Evolutionary conservation across 2,113 vertebrate species (phyloP).

Genomic region (Chaetorhynchus papuensis): DNA sequence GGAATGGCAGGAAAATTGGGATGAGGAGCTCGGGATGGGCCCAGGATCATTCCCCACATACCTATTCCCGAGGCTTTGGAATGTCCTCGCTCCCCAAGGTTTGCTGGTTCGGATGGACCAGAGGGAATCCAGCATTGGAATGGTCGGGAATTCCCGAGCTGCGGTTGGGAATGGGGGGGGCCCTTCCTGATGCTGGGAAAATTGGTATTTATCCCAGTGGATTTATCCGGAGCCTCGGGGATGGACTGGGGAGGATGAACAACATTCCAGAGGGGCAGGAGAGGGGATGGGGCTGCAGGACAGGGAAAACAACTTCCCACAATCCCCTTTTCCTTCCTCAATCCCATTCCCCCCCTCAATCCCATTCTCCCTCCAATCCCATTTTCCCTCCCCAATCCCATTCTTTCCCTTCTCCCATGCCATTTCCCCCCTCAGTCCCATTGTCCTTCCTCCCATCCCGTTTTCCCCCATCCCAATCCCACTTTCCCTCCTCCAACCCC

Average conservation of each 20-base stretch:
- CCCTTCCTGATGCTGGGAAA: accelerated
- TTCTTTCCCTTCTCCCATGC: no score
- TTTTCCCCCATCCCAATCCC: no score
- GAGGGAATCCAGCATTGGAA: not conserved
- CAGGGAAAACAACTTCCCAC: not conserved
- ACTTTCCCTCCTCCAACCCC: no score
- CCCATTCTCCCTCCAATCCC: no score
- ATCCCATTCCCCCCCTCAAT: not conserved
- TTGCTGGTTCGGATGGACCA: accelerated
- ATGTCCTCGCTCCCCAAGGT: not conserved
- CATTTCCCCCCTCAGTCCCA: not conserved
- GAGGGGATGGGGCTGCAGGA: not conserved
- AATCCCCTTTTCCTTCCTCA: not conserved
- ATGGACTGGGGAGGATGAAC: accelerated
- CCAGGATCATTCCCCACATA: not conserved
- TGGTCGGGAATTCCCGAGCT: not conserved
- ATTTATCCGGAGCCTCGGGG: not conserved
- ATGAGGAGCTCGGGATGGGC: not conserved
- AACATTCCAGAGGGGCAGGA: not conserved
- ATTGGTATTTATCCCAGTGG: not conserved
- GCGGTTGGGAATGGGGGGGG: no score
- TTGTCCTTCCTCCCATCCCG: no score
- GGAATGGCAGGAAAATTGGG: not conserved
- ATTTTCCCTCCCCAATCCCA: no score
- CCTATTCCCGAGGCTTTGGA: not conserved